Evolutionary conservation across 2,797 vertebrate species (phyloP).

Genomic region (Poeciliopsis paucimaculata): DNA sequence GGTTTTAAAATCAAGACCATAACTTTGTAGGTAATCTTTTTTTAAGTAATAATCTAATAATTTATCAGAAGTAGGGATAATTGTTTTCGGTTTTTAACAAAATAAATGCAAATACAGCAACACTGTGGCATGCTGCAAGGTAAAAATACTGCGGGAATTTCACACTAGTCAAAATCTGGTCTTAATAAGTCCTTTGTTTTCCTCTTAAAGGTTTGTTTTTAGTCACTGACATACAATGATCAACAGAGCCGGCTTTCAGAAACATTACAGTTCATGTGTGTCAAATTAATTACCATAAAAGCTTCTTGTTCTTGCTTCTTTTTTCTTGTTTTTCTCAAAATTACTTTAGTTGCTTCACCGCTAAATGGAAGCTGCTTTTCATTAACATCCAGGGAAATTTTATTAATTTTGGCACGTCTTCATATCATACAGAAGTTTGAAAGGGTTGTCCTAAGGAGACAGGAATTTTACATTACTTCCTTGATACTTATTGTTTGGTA

Average conservation of each 20-base stretch:
- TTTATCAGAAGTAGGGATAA: neutral
- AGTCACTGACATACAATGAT: neutral
- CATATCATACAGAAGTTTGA: too few relatives aligned
- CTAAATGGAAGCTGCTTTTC: too few relatives aligned
- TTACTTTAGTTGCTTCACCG: neutral
- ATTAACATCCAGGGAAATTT: too few relatives aligned
- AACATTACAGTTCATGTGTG: neutral
- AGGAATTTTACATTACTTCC: too few relatives aligned
- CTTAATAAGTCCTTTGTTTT: neutral
- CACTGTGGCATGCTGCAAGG: neutral
- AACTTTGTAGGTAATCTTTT: neutral
- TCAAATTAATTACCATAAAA: neutral
- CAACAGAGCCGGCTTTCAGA: neutral
- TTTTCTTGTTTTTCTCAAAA: neutral
- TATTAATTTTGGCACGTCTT: too few relatives aligned
- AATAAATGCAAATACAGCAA: neutral
- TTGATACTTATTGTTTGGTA: too few relatives aligned
- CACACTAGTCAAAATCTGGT: neutral
- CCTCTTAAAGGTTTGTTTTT: neutral
- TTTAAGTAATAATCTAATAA: neutral
- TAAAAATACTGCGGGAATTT: neutral
- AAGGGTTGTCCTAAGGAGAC: too few relatives aligned
- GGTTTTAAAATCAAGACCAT: neutral
- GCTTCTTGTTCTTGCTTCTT: neutral
- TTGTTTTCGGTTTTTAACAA: neutral